Conservation (phyloP, 2,113 vertebrate species). For the Zapus hudsonius region DNA sequence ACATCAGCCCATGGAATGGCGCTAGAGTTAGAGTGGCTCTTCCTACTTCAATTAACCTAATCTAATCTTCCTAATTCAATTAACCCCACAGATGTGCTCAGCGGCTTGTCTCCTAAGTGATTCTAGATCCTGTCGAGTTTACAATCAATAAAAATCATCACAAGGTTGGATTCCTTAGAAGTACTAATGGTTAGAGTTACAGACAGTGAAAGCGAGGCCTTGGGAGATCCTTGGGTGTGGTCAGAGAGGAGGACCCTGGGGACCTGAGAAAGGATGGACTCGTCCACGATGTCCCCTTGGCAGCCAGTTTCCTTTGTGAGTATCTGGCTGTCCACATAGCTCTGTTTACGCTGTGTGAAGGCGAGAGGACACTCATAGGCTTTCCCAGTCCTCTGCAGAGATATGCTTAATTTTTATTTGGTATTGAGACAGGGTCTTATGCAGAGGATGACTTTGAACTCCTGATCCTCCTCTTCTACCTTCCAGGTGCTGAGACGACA, state of each 20-base stretch:
- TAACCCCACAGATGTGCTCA: neutral
- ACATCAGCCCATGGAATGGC: neutral
- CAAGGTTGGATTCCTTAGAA: neutral
- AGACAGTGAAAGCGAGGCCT: neutral
- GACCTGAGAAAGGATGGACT: neutral
- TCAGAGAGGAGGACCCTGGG: neutral
- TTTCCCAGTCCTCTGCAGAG: neutral
- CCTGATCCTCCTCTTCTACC: neutral
- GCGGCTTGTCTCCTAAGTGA: neutral
- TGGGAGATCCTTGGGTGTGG: neutral
- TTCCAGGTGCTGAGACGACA: neutral
- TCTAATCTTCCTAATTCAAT: too few species aligned
- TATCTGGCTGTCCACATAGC: neutral
- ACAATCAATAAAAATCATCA: neutral
- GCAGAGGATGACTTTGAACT: neutral
- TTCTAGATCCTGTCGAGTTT: neutral
- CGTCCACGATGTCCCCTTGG: neutral
- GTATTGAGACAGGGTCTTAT: neutral
- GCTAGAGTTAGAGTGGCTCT: neutral
- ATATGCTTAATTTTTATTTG: neutral
- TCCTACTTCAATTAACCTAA: neutral
- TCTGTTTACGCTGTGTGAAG: neutral
- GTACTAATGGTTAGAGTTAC: neutral
- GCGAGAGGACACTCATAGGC: fast-evolving
- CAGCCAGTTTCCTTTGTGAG: neutral